These are phyloP conservation scores for Chaenocephalus aceratus DNA, from an alignment of 2,113 vertebrate species.

Conservation along the genomic window DNA sequence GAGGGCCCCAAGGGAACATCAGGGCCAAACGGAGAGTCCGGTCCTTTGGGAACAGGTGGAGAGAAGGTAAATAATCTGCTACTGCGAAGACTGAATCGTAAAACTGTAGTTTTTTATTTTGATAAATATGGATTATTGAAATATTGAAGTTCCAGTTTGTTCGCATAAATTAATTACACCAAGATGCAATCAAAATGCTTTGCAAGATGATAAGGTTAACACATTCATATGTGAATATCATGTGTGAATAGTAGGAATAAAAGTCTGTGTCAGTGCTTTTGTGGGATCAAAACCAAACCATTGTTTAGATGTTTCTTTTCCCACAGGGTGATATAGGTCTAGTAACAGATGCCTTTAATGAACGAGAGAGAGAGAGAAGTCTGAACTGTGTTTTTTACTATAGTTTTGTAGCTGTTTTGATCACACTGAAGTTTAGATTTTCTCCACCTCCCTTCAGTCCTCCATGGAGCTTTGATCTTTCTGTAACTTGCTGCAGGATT, in stretches of 20 bases:
- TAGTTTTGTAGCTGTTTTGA: conserved; percentile 7
- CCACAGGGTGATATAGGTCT: neutral
- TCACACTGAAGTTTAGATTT: conserved; percentile 6
- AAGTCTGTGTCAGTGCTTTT: neutral
- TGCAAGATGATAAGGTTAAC: neutral
- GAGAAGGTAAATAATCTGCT: conserved; percentile 89
- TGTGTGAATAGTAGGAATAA: neutral
- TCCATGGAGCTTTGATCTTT: conserved; percentile 23
- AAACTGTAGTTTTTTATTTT: neutral
- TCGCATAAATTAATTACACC: neutral
- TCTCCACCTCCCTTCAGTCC: neutral
- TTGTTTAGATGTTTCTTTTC: neutral
- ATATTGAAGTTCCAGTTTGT: neutral
- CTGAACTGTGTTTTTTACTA: neutral
- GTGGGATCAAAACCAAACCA: neutral
- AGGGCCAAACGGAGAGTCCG: conserved; percentile 91
- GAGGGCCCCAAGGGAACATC: conserved; percentile 97
- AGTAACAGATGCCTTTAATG: neutral
- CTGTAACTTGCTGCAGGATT: conserved; percentile 5
- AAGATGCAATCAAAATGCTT: neutral
- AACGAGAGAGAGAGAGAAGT: conserved; percentile 3
- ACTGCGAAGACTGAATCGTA: neutral
- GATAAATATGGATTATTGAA: neutral
- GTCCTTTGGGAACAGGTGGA: conserved; percentile 90
- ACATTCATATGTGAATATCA: neutral